These are phyloP conservation scores for Hypolimnas misippus DNA, from an alignment of 2,888 invertebrate genomes.

Conservation along the genomic window DNA sequence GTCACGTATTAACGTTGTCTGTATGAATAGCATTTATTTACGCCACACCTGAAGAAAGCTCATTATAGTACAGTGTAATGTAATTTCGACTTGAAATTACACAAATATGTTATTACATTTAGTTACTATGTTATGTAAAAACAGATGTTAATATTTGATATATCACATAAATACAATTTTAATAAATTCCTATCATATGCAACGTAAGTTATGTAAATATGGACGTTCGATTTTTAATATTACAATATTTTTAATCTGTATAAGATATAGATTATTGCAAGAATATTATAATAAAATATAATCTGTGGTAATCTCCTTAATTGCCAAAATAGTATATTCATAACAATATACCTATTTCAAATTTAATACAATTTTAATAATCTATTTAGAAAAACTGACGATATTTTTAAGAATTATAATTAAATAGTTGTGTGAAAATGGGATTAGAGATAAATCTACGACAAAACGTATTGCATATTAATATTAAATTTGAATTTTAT, in stretches of 20 bases:
- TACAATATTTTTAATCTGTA: conserved; percentile 32
- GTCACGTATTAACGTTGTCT: conserved; percentile 52
- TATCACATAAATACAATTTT: conserved; percentile 53
- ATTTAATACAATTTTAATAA: conserved; percentile 22
- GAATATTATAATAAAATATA: conserved; percentile 47
- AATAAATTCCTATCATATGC: conserved; percentile 32
- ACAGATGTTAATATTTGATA: conserved; percentile 39
- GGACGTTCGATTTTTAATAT: conserved; percentile 26
- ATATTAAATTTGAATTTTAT: not conserved
- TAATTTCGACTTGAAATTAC: conserved; percentile 39
- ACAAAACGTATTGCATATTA: not conserved
- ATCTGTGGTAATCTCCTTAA: conserved; percentile 83
- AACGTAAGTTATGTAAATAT: conserved; percentile 32
- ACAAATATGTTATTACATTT: conserved; percentile 19
- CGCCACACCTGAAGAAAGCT: conserved; percentile 83
- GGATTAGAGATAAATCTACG: not conserved
- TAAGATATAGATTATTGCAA: conserved; percentile 38
- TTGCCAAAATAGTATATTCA: conserved; percentile 78
- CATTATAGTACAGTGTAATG: conserved; percentile 54
- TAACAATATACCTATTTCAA: conserved; percentile 34
- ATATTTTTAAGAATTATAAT: conserved; percentile 22
- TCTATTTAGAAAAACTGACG: conserved; percentile 16
- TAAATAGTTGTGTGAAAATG: not conserved
- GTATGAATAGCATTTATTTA: conserved; percentile 70
- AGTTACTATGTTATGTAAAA: conserved; percentile 41